These are phyloP conservation scores for Octodon degus DNA, from an alignment of 2,113 vertebrate genomes.

Conservation along the genomic window DNA sequence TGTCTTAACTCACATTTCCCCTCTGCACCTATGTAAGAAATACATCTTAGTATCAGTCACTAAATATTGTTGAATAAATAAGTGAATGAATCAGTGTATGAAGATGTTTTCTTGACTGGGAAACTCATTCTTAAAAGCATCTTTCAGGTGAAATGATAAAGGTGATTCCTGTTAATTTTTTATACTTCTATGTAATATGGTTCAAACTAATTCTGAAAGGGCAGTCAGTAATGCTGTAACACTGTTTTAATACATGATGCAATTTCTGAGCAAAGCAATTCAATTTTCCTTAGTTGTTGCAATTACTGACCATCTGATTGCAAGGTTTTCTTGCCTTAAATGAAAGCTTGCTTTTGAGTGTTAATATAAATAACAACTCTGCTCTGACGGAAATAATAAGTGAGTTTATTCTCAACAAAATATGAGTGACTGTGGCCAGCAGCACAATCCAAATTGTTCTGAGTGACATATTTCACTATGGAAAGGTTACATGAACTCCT, in stretches of 20 bases:
- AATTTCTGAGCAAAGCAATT: conserved; percentile 46
- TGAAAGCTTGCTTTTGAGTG: conserved; percentile 20
- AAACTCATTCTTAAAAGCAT: background rate
- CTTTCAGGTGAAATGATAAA: background rate
- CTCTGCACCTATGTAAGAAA: background rate
- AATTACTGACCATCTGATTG: conserved; percentile 50
- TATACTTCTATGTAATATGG: background rate
- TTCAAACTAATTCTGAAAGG: background rate
- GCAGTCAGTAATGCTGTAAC: background rate
- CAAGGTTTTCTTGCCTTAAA: background rate
- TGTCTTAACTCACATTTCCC: background rate
- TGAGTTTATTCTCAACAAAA: background rate
- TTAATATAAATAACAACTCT: background rate
- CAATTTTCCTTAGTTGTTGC: conserved; percentile 37
- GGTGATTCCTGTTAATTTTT: background rate
- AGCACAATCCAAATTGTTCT: background rate
- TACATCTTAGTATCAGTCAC: background rate
- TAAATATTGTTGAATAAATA: background rate
- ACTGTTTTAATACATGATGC: conserved; percentile 26
- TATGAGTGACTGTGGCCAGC: background rate
- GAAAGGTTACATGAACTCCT: background rate
- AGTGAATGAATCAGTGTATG: background rate
- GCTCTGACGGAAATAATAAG: background rate
- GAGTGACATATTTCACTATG: background rate
- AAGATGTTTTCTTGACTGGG: background rate